Conservation (phyloP, 2,113 vertebrate species). For the Brienomyrus brachyistius region DNA sequence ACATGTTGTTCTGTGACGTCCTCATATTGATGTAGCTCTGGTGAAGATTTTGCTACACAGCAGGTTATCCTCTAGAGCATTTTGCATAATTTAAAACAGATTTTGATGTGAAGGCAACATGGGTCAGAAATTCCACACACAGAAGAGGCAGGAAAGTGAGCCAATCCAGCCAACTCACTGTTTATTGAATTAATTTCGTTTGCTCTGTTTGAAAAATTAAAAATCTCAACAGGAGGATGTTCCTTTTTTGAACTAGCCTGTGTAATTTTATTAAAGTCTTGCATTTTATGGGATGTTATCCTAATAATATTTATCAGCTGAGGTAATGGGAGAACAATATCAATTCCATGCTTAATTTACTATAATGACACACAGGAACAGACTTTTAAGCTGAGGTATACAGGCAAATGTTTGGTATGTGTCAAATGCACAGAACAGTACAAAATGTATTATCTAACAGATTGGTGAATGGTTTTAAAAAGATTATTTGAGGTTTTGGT, state of each 20-base stretch:
- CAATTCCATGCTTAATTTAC: not conserved
- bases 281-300: not conserved
- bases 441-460: not conserved
- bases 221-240: not conserved
- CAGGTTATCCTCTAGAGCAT: slow-evolving; percentile 27
- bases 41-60: slow-evolving; percentile 37
- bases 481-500: not conserved
- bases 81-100: slow-evolving; percentile 35
- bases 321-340: not conserved
- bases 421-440: not conserved
- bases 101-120: slow-evolving; percentile 28
- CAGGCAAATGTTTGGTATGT: not conserved
- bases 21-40: slow-evolving; percentile 34
- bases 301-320: not conserved
- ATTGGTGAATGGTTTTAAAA: not conserved
- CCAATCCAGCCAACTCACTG: not conserved
- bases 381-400: not conserved
- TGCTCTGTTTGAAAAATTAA: not conserved
- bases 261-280: not conserved
- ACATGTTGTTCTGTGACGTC: slow-evolving; percentile 36
- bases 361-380: not conserved
- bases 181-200: not conserved
- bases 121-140: slow-evolving; percentile 2
- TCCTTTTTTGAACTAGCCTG: not conserved
- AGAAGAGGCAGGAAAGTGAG: not conserved